Percentiles rank a stretch among this genome's conserved stretches.
Evolutionary conservation across 2,113 vertebrate genomes (phyloP).

Genomic region (Eira barbara): DNA sequence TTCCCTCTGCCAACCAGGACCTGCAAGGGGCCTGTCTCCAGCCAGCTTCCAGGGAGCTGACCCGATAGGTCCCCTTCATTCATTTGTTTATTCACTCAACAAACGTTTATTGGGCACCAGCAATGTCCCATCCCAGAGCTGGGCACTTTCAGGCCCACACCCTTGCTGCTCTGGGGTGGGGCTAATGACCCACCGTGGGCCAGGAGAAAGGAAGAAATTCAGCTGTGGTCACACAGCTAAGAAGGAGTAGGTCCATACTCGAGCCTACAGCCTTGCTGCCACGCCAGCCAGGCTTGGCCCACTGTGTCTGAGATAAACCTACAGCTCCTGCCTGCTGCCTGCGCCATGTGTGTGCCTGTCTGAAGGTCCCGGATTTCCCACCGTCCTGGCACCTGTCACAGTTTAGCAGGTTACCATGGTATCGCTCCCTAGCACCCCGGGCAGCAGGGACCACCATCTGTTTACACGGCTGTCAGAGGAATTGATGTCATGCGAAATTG

Average conservation of each 20-base stretch:
- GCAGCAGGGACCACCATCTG: conserved; percentile 77
- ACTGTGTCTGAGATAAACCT: neutral
- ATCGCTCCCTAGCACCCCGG: conserved; percentile 66
- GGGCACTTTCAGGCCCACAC: neutral
- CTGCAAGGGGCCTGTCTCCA: neutral
- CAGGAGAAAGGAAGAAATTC: neutral
- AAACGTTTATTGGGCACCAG: neutral
- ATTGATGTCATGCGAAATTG: conserved; percentile 72
- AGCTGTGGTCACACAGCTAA: neutral
- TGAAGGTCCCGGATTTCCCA: conserved; percentile 71
- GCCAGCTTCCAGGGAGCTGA: neutral
- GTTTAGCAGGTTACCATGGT: conserved; percentile 78
- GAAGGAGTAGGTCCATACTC: neutral
- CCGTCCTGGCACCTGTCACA: conserved; percentile 71
- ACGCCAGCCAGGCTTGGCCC: neutral
- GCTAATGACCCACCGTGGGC: neutral
- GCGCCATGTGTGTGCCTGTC: neutral
- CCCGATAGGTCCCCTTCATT: no score
- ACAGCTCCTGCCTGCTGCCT: neutral
- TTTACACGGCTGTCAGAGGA: conserved; percentile 78
- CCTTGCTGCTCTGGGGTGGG: neutral
- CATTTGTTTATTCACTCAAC: neutral
- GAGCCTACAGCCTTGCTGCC: neutral
- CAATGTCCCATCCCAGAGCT: neutral
- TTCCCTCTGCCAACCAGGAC: neutral